These are phyloP conservation scores for Pelochelys cantorii DNA, from an alignment of 2,797 vertebrate genomes.

Conservation along the genomic window DNA sequence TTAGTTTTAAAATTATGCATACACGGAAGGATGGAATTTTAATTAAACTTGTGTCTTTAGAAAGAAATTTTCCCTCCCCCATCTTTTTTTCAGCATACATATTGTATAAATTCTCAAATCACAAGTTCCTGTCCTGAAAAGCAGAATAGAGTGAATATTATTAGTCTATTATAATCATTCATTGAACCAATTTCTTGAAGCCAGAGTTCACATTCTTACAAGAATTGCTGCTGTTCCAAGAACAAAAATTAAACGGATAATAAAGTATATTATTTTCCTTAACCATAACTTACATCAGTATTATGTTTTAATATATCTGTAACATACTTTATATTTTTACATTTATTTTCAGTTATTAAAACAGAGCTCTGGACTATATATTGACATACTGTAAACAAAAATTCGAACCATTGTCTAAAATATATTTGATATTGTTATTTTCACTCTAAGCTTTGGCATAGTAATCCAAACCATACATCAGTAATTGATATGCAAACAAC, in stretches of 20 bases:
- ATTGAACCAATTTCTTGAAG: conserved; percentile 31
- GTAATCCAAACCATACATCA: background rate
- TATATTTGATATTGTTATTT: background rate
- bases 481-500: background rate
- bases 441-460: background rate
- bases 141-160: background rate
- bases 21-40: background rate
- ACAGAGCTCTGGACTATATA: background rate
- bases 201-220: background rate
- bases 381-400: background rate
- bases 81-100: conserved; percentile 3
- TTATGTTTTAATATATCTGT: background rate
- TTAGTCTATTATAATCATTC: conserved; percentile 30
- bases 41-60: background rate
- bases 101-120: background rate
- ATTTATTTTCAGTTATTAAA: background rate
- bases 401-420: background rate
- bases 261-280: conserved; percentile 15
- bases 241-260: background rate
- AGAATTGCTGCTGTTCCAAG: background rate
- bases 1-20: background rate
- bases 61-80: background rate
- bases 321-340: background rate
- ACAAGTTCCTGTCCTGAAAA: conserved; percentile 23
- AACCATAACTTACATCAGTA: background rate